Percentiles rank a stretch among this genome's conserved stretches.
phyloP scores from a whole-genome alignment of 2,888 invertebrate species.

The Hipparchia sbordonii region DNA sequence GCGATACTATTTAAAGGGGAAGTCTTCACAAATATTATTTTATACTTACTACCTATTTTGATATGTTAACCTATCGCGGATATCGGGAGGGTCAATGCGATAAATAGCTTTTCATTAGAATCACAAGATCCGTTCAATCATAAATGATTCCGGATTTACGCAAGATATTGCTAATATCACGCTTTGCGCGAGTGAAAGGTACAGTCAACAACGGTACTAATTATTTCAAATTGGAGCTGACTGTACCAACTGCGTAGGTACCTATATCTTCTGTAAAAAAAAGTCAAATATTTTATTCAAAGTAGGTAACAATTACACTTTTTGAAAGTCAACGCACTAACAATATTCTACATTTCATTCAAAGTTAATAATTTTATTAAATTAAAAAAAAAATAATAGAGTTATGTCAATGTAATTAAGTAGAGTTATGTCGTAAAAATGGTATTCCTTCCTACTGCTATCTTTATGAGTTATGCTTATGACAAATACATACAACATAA shows the following conservation, averaged over 20 bases:
- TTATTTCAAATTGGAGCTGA: not conserved
- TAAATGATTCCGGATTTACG: constrained; percentile 28
- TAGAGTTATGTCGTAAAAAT: no score
- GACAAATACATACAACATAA: no score
- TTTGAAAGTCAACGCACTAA: no score
- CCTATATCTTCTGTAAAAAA: no score
- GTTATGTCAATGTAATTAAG: no score
- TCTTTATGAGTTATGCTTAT: no score
- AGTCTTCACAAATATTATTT: constrained; percentile 24
- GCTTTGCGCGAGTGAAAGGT: constrained; percentile 25
- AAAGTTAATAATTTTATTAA: no score
- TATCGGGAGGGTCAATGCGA: constrained; percentile 32
- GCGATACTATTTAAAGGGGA: constrained; percentile 21
- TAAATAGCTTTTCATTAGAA: constrained; percentile 25
- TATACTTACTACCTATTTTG: constrained; percentile 26
- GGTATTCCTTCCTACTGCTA: no score
- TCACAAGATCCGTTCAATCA: constrained; percentile 27
- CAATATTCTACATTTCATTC: no score
- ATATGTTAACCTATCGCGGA: constrained; percentile 30
- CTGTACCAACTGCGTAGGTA: not conserved
- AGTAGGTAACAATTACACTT: no score
- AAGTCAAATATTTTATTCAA: no score
- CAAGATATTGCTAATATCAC: constrained; percentile 25
- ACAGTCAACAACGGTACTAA: not conserved
- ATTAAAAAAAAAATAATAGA: no score